Evolutionary conservation across 2,113 vertebrate genomes (phyloP).

Genomic region (Morone saxatilis): DNA sequence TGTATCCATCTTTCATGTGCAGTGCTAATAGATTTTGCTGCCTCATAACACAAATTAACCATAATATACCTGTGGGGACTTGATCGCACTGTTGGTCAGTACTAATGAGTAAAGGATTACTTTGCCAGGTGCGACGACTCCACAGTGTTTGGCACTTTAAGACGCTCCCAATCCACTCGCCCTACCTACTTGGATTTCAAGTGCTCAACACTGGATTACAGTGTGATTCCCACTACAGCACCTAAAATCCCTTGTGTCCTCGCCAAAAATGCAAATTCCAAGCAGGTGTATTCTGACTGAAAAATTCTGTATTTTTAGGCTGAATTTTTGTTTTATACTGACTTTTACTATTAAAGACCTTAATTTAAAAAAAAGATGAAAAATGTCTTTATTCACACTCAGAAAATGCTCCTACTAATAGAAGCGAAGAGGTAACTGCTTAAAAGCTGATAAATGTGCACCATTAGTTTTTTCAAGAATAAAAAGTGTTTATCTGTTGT

Average conservation of each 20-base stretch:
- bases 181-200: constrained; percentile 26
- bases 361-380: background rate
- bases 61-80: constrained; percentile 21
- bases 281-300: background rate
- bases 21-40: constrained; percentile 6
- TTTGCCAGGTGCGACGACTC: constrained; percentile 24
- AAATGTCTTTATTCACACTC: background rate
- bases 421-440: background rate
- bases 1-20: constrained; percentile 19
- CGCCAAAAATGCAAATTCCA: constrained; percentile 27
- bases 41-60: constrained; percentile 27
- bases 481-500: background rate
- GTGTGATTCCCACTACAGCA: background rate
- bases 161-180: background rate
- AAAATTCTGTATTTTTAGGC: background rate
- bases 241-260: constrained; percentile 1
- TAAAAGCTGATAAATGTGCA: background rate
- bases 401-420: background rate
- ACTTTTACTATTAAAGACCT: background rate
- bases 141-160: constrained; percentile 19
- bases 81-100: constrained; percentile 27
- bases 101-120: constrained; percentile 40
- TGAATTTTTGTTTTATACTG: background rate
- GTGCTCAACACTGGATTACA: constrained; percentile 26
- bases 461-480: background rate